Evolutionary conservation across 2,888 invertebrate genomes (phyloP), one percentile per base, ranked within the genome.

Genomic region (Iphiclides podalirius): DNA sequence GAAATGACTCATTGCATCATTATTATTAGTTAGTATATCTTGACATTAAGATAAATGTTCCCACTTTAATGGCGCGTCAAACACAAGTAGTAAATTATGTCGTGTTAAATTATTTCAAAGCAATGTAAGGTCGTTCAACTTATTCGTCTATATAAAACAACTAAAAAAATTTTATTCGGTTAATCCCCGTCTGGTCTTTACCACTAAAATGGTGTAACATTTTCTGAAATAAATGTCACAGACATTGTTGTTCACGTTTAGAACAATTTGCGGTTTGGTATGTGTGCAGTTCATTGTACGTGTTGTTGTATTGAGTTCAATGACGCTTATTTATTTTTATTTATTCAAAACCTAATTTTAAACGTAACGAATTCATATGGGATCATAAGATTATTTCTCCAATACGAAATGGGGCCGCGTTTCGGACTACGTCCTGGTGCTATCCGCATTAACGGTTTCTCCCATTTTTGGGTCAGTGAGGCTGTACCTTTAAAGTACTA

Each of bases 51-150:
- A 49, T 49, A 9, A 49, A 49, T 49, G 43, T 43, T 38, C 1
- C 34, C 38, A 49, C 34, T 43, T 38, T 34, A 43, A 44, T 43
- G n/a, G 38, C 34, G 43, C 34, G 34, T 39, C 43, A 39, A 49
- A 49, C 16, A n/a, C 36, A 20, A 9, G 15, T 16, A 11, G 15
- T 42, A 42, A 48, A 43, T 39, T 39, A 39, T 7, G 16, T n/a
- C 16, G 16, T 15, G n/a, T 15, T 16, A 26, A 20, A 12, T 3
- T 31, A 26, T 26, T 26, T 26, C 9, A 11, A 39, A 12, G 13
- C 23, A 9, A 9, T n/a, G n/a, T 23, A 39, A 44, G 43, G 38
- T 34, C 38, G 33, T 43, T 49, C 26, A 49, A 43, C 43, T 49
- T 11, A 6, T 26, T 16, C n/a, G 4, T 7, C 23, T 9, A n/a